Evolutionary conservation across 2,797 vertebrate genomes (phyloP), one percentile per base, ranked within the genome.

Genomic region (Ctenosaura bakeri): DNA sequence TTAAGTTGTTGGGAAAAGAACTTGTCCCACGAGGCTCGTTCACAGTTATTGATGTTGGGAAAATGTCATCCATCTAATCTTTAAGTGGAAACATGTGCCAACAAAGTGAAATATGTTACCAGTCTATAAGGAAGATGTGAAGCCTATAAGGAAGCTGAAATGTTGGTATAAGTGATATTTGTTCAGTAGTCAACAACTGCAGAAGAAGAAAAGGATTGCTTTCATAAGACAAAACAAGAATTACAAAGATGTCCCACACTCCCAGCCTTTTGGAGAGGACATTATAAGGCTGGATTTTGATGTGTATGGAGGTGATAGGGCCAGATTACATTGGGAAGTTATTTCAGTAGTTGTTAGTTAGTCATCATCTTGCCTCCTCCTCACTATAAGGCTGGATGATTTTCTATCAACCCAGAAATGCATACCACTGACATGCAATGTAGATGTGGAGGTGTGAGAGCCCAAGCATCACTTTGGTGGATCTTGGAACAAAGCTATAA

Each of bases 11-110:
- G 24, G 73, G 29, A 59, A 77, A 80, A 86, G 0, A 0, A 38
- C 0, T 0, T 3, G 89, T 71, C 54, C 89, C 0, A 0, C 0
- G 0, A 82, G 66, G 85, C 77, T 79, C 0, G 0, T 0, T 1
- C 66, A 69, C n/a, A 2, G 54, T 76, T 24, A n/a, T 77, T 1
- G 0, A 59, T n/a, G 35, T 26, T 86, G 46, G n/a, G 29, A 29
- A 0, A 0, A 84, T 32, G 78, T 59, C 71, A 8, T 59, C 35
- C 0, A 0, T 10, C 86, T 59, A 20, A 89, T 32, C 86, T 86
- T 54, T 22, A 78, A 59, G 46, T 29, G 46, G 18, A 32, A 77
- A 14, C 0, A 0, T 50, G 74, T 0, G 74, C 12, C 26, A 71
- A 69, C 79, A 86, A 74, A 1, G 69, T 16, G 7, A 78, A 76